Conservation (phyloP, 2,888 invertebrate species). For the Agonopterix arenella region DNA sequence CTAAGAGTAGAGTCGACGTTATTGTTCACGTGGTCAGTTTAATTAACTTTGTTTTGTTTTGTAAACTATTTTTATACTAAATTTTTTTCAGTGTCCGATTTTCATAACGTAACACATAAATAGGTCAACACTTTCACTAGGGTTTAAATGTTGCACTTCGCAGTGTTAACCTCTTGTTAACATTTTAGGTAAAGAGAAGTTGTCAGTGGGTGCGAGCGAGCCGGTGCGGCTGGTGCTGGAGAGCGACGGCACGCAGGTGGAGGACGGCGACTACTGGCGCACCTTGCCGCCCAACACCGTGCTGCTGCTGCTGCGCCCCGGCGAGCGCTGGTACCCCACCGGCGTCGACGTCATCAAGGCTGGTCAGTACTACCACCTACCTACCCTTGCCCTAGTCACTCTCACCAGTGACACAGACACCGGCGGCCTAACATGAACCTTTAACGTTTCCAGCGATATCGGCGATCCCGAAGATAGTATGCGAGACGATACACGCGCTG, state of each 20-base stretch:
- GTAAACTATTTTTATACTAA: too few relatives aligned
- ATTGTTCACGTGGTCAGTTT: too few relatives aligned
- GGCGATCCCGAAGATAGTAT: conserved; percentile 97
- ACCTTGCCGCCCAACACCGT: conserved; percentile 95
- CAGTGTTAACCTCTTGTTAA: not conserved
- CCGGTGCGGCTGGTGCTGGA: conserved; percentile 94
- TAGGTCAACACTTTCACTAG: not conserved
- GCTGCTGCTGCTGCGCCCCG: conserved; percentile 90
- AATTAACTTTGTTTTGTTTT: too few relatives aligned
- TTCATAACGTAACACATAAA: too few relatives aligned
- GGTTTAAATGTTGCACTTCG: not conserved
- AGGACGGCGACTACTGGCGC: conserved; percentile 97
- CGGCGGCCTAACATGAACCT: conserved; percentile 1
- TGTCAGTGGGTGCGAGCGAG: conserved; percentile 91
- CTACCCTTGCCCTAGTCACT: not conserved
- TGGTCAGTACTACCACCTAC: conserved; percentile 78
- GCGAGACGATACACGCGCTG: conserved; percentile 96
- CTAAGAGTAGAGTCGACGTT: too few relatives aligned
- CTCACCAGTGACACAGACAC: not conserved
- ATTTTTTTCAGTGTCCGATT: too few relatives aligned
- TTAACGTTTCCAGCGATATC: conserved; percentile 85
- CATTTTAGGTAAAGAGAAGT: conserved; percentile 88
- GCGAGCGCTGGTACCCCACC: conserved; percentile 95
- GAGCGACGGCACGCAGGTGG: conserved; percentile 97
- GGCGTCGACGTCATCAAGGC: conserved; percentile 96